Evolutionary conservation across 2,113 vertebrate species (phyloP).

Genomic region (Rhynchomys soricoides): DNA sequence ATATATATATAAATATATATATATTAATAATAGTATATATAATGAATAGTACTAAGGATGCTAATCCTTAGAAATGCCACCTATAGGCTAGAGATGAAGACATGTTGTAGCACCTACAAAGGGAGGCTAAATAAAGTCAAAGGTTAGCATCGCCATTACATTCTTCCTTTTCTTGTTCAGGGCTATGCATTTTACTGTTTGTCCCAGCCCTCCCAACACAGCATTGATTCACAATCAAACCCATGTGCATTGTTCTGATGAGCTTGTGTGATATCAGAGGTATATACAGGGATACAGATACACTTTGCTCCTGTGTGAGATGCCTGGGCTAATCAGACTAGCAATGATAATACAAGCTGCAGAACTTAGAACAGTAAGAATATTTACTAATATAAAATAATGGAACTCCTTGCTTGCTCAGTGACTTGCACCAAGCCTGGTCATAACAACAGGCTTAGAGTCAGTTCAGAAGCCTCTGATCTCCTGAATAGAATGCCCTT

Average conservation of each 20-base stretch:
- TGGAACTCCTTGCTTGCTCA: constrained; percentile 7
- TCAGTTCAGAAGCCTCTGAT: not conserved
- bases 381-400: constrained; percentile 1
- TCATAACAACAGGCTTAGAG: not conserved
- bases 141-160: not conserved
- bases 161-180: not conserved
- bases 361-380: not conserved
- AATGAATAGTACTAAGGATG: too few species aligned
- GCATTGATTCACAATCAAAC: not conserved
- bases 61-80: constrained; percentile 24
- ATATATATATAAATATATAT: too few species aligned
- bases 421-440: not conserved
- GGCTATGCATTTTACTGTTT: not conserved
- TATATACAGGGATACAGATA: not conserved
- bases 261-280: not conserved
- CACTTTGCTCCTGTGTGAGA: not conserved
- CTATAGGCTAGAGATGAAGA: not conserved
- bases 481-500: not conserved
- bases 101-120: not conserved
- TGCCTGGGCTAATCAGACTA: not conserved
- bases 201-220: not conserved
- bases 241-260: not conserved
- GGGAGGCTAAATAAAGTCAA: constrained; percentile 31
- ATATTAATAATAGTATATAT: too few species aligned
- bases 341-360: not conserved